Evolutionary conservation across 2,797 vertebrate genomes (phyloP).

Genomic region (Trachurus trachurus): DNA sequence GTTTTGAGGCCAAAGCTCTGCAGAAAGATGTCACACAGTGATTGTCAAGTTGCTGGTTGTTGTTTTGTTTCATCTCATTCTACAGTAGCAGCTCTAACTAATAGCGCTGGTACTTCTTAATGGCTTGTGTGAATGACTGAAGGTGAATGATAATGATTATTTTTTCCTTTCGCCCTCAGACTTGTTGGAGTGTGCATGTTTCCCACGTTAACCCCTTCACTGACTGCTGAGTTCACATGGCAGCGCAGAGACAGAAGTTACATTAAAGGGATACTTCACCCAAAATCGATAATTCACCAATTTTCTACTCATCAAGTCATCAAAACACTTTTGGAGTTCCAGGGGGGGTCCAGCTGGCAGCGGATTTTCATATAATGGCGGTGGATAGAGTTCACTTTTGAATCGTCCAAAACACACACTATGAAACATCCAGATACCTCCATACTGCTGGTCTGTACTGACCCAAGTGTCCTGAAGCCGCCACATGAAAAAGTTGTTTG

Average conservation of each 20-base stretch:
- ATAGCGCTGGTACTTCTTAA: slow-evolving; percentile 27
- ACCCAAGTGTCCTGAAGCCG: too few relatives aligned
- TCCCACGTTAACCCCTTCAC: not conserved
- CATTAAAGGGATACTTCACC: not conserved
- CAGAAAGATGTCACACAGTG: slow-evolving; percentile 52
- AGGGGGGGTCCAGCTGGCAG: too few relatives aligned
- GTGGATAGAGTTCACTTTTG: too few relatives aligned
- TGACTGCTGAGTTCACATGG: slow-evolving; percentile 48
- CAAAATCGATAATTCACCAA: too few relatives aligned
- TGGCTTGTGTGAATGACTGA: slow-evolving; percentile 23
- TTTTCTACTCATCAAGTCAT: too few relatives aligned
- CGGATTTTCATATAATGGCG: too few relatives aligned
- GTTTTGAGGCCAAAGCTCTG: slow-evolving; percentile 63
- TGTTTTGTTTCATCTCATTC: slow-evolving; percentile 3
- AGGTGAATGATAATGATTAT: not conserved
- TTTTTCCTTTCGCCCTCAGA: not conserved
- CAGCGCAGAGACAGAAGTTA: slow-evolving; percentile 43
- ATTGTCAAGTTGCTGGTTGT: slow-evolving; percentile 40
- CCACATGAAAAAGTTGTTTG: too few relatives aligned
- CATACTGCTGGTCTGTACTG: too few relatives aligned
- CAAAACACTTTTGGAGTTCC: too few relatives aligned
- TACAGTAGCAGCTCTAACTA: not conserved
- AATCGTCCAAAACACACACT: too few relatives aligned
- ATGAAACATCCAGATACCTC: too few relatives aligned
- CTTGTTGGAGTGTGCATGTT: slow-evolving; percentile 43